Evolutionary conservation across 2,113 vertebrate species (phyloP).

Genomic region (Campylorhamphus procurvoides): DNA sequence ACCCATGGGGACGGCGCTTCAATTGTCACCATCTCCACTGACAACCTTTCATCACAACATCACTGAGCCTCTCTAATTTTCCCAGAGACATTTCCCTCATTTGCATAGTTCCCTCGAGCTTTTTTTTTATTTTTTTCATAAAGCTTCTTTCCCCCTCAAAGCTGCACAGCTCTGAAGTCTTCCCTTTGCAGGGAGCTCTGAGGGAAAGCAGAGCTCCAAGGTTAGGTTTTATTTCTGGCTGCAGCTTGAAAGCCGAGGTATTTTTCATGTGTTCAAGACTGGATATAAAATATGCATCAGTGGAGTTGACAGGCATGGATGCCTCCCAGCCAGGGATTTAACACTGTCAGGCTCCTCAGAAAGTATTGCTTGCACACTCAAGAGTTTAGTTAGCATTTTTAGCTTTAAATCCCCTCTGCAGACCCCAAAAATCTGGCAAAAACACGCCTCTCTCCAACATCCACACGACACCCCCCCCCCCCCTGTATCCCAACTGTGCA

Average conservation of each 20-base stretch:
- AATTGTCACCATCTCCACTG: slow-evolving; percentile 70
- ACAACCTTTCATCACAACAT: slow-evolving; percentile 76
- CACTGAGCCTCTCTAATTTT: slow-evolving; percentile 70
- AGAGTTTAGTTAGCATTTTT: neutral
- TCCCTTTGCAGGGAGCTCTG: neutral
- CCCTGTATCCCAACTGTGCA: neutral
- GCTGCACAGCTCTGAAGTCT: slow-evolving; percentile 62
- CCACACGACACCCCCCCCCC: neutral
- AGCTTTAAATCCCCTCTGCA: neutral
- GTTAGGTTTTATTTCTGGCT: slow-evolving; percentile 64
- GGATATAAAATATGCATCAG: slow-evolving; percentile 59
- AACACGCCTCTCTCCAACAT: neutral
- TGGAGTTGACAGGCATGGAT: slow-evolving; percentile 28
- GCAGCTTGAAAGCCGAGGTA: slow-evolving; percentile 44
- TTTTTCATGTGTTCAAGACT: slow-evolving; percentile 40
- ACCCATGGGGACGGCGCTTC: slow-evolving; percentile 69
- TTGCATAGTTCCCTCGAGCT: slow-evolving; percentile 63
- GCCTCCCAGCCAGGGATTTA: neutral
- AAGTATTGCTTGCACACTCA: neutral
- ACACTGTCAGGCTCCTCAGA: neutral
- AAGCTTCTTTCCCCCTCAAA: slow-evolving; percentile 45
- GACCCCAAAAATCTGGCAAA: neutral
- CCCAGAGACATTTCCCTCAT: slow-evolving; percentile 63
- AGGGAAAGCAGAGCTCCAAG: neutral
- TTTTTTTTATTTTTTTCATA: neutral